Percentiles rank a stretch among this genome's conserved stretches.
These are phyloP conservation scores for Synanthedon vespiformis DNA, from an alignment of 2,888 invertebrate species.

Conservation along the genomic window DNA sequence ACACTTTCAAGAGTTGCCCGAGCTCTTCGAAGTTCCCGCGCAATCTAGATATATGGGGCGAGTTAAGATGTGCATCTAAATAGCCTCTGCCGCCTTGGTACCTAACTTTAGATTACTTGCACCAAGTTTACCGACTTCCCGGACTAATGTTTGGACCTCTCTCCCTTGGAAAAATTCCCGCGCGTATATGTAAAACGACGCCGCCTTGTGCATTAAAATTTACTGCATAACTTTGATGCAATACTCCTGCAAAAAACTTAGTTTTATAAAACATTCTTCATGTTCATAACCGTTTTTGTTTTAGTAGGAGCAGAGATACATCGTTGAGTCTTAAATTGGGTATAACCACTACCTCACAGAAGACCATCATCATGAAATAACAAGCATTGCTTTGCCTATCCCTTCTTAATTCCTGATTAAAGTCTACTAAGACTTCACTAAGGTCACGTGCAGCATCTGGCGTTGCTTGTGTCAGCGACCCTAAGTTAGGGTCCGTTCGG, in stretches of 20 bases:
- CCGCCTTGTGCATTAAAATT: constrained; percentile 44
- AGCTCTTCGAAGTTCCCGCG: constrained; percentile 36
- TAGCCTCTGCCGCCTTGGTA: constrained; percentile 63
- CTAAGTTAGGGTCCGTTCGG: too few species aligned
- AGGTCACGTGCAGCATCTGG: too few species aligned
- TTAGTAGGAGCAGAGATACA: too few species aligned
- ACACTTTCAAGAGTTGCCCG: constrained; percentile 35
- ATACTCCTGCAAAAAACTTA: background rate
- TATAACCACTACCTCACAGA: too few species aligned
- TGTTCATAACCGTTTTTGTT: too few species aligned
- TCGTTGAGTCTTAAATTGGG: too few species aligned
- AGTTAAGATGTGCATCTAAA: constrained; percentile 71
- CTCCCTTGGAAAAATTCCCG: constrained; percentile 32
- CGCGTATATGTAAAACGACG: constrained; percentile 39
- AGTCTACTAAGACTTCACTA: too few species aligned
- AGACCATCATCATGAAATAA: too few species aligned
- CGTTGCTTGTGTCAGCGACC: too few species aligned
- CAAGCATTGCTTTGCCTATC: too few species aligned
- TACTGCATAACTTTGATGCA: constrained; percentile 50
- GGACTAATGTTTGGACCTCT: constrained; percentile 39
- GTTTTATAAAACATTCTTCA: too few species aligned
- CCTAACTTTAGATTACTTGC: constrained; percentile 71
- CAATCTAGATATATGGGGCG: constrained; percentile 67
- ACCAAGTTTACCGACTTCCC: constrained; percentile 54
- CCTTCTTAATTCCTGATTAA: too few species aligned